These are phyloP conservation scores for Paracanthobrama guichenoti DNA, from an alignment of 2,113 vertebrate species.

Conservation along the genomic window DNA sequence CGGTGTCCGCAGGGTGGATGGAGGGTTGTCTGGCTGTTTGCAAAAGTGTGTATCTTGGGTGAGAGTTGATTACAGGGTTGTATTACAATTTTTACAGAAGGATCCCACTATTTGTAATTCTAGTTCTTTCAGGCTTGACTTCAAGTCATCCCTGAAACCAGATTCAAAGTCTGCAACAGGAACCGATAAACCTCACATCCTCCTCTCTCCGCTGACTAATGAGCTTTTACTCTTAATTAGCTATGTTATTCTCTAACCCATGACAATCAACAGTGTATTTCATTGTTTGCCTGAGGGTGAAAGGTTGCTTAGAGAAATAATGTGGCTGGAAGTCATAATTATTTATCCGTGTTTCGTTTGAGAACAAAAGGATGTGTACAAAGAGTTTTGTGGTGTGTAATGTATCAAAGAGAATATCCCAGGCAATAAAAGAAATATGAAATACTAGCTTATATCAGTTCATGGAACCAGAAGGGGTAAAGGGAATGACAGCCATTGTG, in stretches of 20 bases:
- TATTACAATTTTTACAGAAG: constrained; percentile 64
- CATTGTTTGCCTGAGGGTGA: constrained; percentile 54
- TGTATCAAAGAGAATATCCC: constrained; percentile 56
- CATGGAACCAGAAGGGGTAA: not conserved
- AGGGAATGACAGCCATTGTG: constrained; percentile 12
- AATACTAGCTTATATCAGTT: constrained; percentile 29
- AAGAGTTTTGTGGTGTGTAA: constrained; percentile 36
- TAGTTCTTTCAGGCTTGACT: constrained; percentile 65
- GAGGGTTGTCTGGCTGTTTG: not conserved
- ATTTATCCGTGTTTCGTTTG: constrained; percentile 65
- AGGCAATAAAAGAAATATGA: constrained; percentile 49
- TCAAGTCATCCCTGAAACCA: constrained; percentile 68
- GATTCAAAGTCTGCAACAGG: constrained; percentile 70
- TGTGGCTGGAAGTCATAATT: constrained; percentile 65
- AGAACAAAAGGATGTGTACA: constrained; percentile 50
- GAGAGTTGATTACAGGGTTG: constrained; percentile 68
- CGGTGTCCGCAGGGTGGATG: constrained; percentile 45
- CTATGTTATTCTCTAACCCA: constrained; percentile 71
- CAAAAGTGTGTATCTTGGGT: constrained; percentile 10
- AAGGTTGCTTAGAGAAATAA: constrained; percentile 67
- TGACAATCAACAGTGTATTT: constrained; percentile 73
- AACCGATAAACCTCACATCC: constrained; percentile 72
- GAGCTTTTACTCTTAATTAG: constrained; percentile 76
- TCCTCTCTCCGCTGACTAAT: constrained; percentile 72
- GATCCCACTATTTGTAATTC: constrained; percentile 58